A percentile compares a stretch with the other conserved stretches of the same genome.
Evolutionary conservation across 2,113 vertebrate species (phyloP).

Genomic region (Prietella phreatophila): DNA sequence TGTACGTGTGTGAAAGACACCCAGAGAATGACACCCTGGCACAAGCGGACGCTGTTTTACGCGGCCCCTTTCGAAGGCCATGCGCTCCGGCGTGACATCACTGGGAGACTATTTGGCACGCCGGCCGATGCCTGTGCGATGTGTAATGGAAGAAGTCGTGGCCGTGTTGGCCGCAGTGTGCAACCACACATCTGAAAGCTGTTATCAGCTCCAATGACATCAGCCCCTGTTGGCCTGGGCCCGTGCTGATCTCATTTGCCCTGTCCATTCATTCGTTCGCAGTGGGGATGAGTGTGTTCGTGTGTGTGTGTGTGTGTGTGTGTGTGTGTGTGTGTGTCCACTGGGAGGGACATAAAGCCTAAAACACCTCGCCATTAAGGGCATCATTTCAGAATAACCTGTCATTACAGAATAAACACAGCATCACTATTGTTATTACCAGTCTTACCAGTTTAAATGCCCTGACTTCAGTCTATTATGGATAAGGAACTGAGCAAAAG

Average conservation of each 20-base stretch:
- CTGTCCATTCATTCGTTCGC: conserved; percentile 36
- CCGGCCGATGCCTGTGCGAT: conserved; percentile 52
- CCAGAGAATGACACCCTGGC: conserved; percentile 45
- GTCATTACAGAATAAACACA: conserved; percentile 11
- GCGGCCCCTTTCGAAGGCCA: conserved; percentile 31
- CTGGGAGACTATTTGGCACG: conserved; percentile 55
- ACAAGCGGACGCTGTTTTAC: conserved; percentile 39
- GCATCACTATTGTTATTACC: not conserved
- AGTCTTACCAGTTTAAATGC: not conserved
- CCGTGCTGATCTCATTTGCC: conserved; percentile 53
- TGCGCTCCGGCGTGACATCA: conserved; percentile 56
- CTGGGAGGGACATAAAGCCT: conserved; percentile 9
- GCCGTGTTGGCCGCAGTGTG: conserved; percentile 52
- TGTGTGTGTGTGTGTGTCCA: conserved; percentile 20
- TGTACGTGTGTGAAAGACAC: not conserved
- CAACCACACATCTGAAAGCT: conserved; percentile 61
- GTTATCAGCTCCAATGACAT: conserved; percentile 62
- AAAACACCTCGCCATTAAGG: conserved; percentile 17
- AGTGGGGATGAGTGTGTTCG: not conserved
- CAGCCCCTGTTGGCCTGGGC: conserved; percentile 51
- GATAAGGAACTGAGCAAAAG: conserved; percentile 12
- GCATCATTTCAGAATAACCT: conserved; percentile 6
- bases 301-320: conserved; percentile 21
- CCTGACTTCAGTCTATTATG: not conserved
- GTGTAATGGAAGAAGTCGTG: conserved; percentile 61